Evolutionary conservation across 2,888 invertebrate genomes (phyloP).

Genomic region (Nymphalis polychloros): DNA sequence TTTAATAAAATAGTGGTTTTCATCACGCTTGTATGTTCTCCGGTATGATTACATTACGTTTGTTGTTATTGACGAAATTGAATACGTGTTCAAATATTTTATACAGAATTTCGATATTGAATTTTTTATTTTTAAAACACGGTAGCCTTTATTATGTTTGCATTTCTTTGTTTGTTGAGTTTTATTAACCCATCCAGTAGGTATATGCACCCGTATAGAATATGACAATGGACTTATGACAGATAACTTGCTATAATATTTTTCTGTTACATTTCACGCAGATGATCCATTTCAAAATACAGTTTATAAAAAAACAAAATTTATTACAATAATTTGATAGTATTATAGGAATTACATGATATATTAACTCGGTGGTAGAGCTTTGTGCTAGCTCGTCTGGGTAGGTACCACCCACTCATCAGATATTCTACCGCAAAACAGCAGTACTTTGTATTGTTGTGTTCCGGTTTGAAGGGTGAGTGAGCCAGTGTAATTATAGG

Average conservation of each 20-base stretch:
- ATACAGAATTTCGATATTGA: slow-evolving; percentile 4
- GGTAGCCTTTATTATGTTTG: slow-evolving; percentile 4
- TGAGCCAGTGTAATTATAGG: too few relatives aligned
- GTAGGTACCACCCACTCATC: too few relatives aligned
- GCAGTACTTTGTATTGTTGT: too few relatives aligned
- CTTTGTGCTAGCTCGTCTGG: too few relatives aligned
- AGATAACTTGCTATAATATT: background rate
- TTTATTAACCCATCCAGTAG: background rate
- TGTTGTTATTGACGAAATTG: slow-evolving; percentile 28
- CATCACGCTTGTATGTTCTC: slow-evolving; percentile 11
- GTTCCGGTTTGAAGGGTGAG: too few relatives aligned
- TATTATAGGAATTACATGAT: too few relatives aligned
- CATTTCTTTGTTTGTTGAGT: slow-evolving; percentile 3
- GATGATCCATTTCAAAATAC: too few relatives aligned
- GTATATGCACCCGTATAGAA: background rate
- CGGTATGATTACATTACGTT: slow-evolving; percentile 22
- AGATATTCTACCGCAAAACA: too few relatives aligned
- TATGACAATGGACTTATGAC: background rate
- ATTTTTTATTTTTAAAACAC: background rate
- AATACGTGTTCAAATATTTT: slow-evolving; percentile 16
- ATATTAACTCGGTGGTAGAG: too few relatives aligned
- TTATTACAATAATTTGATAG: too few relatives aligned
- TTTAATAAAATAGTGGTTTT: slow-evolving; percentile 54
- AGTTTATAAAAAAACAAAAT: too few relatives aligned
- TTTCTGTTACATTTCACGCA: background rate